Percentiles rank a stretch among this genome's conserved stretches.
Evolutionary conservation across 2,797 vertebrate species (phyloP).

Genomic region (Ambastaia sidthimunki): DNA sequence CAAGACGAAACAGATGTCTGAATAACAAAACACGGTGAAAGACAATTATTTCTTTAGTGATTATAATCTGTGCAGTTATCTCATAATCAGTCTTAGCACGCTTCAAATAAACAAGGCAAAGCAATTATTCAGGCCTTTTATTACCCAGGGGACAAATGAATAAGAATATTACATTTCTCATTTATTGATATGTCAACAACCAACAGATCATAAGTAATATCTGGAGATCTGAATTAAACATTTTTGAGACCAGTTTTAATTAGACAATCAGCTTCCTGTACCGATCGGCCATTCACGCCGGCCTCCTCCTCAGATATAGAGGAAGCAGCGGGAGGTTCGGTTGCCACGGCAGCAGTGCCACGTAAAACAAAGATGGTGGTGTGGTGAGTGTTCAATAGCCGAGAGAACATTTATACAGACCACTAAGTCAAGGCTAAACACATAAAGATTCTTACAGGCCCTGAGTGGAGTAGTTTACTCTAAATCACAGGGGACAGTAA

Average conservation of each 20-base stretch:
- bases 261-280: conserved; percentile 27
- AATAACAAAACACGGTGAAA: conserved; percentile 27
- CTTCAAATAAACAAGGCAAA: conserved; percentile 30
- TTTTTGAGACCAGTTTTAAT: conserved; percentile 26
- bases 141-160: conserved; percentile 34
- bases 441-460: neutral
- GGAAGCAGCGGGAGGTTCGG: conserved; percentile 28
- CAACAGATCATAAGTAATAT: conserved; percentile 28
- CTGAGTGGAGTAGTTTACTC: neutral
- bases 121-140: conserved; percentile 40
- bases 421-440: conserved; percentile 10
- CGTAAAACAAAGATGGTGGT: conserved; percentile 13
- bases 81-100: conserved; percentile 40
- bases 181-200: conserved; percentile 51
- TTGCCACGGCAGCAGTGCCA: conserved; percentile 39
- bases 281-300: neutral
- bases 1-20: conserved; percentile 45
- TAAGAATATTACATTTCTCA: conserved; percentile 36
- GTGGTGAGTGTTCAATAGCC: conserved; percentile 17
- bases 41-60: conserved; percentile 41
- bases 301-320: conserved; percentile 5
- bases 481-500: conserved; percentile 2
- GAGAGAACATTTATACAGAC: conserved; percentile 23
- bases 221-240: conserved; percentile 1
- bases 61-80: conserved; percentile 46